Conservation (phyloP, 2,888 invertebrate genomes). For the Dorcus parallelipipedus region DNA sequence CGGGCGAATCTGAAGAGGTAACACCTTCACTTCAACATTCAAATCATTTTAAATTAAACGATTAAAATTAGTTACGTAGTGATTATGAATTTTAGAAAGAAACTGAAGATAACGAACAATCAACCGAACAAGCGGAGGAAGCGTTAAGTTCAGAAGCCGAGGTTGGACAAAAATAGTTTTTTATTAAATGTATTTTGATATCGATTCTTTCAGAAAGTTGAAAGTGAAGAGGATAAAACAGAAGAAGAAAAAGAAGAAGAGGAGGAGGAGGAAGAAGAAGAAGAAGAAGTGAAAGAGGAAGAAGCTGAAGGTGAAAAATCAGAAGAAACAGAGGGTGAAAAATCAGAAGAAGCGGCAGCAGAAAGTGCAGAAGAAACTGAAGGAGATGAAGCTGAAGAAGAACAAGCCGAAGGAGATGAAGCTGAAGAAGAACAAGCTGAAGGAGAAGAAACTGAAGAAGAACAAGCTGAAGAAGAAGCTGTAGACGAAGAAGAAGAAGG, state of each 20-base stretch:
- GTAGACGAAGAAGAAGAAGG: slow-evolving; percentile 24
- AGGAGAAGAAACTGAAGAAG: slow-evolving; percentile 51
- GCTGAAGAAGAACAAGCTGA: slow-evolving; percentile 48
- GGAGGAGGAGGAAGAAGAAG: slow-evolving; percentile 12
- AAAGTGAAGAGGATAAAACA: slow-evolving; percentile 16
- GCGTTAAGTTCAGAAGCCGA: slow-evolving; percentile 21
- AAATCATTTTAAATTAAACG: background rate
- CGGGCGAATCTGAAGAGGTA: slow-evolving; percentile 11
- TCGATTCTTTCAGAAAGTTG: background rate
- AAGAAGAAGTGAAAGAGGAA: slow-evolving; percentile 20
- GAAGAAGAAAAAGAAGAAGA: slow-evolving; percentile 29
- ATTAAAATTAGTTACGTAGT: no score
- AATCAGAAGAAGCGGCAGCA: slow-evolving; percentile 27
- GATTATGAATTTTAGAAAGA: background rate
- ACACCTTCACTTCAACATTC: background rate
- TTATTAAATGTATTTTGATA: no score
- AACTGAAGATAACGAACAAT: slow-evolving; percentile 20
- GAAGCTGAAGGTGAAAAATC: slow-evolving; percentile 36
- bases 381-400: slow-evolving; percentile 24
- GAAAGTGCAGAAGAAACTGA: slow-evolving; percentile 26
- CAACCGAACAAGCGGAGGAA: slow-evolving; percentile 18
- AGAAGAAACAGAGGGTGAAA: slow-evolving; percentile 36
- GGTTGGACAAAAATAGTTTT: no score
- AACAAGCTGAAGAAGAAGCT: slow-evolving; percentile 43
- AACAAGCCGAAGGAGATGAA: slow-evolving; percentile 29